Evolutionary conservation across 2,797 vertebrate species (phyloP).

Genomic region (Pyrrhura leucotis): DNA sequence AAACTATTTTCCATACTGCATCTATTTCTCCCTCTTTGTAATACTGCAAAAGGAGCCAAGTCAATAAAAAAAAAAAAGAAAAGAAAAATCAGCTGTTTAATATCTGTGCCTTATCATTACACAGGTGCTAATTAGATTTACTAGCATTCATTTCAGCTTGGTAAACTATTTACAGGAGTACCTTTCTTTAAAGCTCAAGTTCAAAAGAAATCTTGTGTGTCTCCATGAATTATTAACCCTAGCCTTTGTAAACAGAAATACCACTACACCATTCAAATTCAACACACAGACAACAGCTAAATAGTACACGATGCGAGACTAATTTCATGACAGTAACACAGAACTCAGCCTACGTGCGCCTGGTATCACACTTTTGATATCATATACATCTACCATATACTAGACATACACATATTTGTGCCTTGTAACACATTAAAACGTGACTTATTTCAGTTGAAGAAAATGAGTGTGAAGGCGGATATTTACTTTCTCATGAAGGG

Average conservation of each 20-base stretch:
- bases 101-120: slow-evolving; percentile 35
- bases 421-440: background rate
- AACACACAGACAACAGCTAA: background rate
- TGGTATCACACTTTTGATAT: background rate
- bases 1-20: slow-evolving; percentile 28
- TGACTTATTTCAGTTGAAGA: background rate
- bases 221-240: slow-evolving; percentile 42
- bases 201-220: slow-evolving; percentile 36
- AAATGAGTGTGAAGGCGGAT: background rate
- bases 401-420: background rate
- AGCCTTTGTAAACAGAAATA: slow-evolving; percentile 4
- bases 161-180: slow-evolving; percentile 11
- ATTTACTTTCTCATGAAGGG: background rate
- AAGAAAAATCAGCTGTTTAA: background rate
- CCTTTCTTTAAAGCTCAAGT: slow-evolving; percentile 52
- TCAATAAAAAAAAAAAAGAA: background rate
- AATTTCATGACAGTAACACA: background rate
- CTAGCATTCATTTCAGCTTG: slow-evolving; percentile 38
- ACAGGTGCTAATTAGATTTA: slow-evolving; percentile 54
- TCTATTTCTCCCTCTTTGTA: slow-evolving; percentile 8
- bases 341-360: background rate
- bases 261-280: background rate
- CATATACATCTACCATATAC: background rate
- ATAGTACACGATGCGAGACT: background rate
- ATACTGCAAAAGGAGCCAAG: slow-evolving; percentile 11